Evolutionary conservation across 35 echinoderm and acorn worm species (phyloP), one percentile per base, ranked within the genome.

Genomic region (Apostichopus parvimensis): DNA sequence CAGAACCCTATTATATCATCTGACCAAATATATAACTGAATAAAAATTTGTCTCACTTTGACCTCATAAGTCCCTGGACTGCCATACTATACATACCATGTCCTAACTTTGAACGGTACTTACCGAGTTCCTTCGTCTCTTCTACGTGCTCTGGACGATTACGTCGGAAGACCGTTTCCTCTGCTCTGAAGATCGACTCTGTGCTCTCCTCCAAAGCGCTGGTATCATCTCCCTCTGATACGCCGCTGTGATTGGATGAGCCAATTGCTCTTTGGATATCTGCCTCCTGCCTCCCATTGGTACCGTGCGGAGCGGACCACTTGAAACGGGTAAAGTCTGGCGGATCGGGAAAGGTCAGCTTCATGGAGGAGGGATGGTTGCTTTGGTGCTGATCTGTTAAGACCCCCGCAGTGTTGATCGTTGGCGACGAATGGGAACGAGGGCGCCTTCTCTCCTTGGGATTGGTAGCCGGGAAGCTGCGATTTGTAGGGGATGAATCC

Each of bases 391-490:
- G 23, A 8, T 88, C 86, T 21, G 86, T 65, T 54, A 88, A 12
- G 18, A 88, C 12, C 26, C 72, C 73, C 1, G 34, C 28, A 56
- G 89, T 77, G 21, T 57, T 23, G n/a, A 91, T 59, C 76, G 71
- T 8, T 61, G 89, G 89, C 17, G 76, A 78, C 58, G 89, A 91
- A 60, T 91, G 71, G 18, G 89, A 91, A 14, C 89, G 89, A 77
- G 89, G 89, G 45, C 89, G 73, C 20, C 89, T 22, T 79, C 89
- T 91, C 89, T 91, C 89, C 22, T 91, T 77, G 7, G 89, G 89
- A 91, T 91, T 91, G 2, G 89, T 91, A 77, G 89, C 89, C 13
- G 89, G 89, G 53, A 78, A 91, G 26, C 57, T 88, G 13, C 86
- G 57, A 22, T 88, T 88, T 8, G 86, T 71, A 3, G 86, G 86